Conservation (phyloP, 2,888 invertebrate genomes). For the Zygogramma bicolorata region DNA sequence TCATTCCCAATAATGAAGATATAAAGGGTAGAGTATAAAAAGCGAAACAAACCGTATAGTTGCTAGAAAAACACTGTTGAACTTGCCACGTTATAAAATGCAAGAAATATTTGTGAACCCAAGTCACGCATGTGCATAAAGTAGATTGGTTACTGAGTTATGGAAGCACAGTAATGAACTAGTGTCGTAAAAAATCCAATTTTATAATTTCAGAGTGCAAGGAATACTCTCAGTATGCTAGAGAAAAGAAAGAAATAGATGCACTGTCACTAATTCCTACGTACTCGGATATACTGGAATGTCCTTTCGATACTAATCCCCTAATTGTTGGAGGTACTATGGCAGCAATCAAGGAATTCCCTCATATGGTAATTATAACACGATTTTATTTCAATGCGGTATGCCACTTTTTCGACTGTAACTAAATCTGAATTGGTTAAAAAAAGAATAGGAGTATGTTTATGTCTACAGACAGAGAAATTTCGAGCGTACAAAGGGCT, state of each 20-base stretch:
- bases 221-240: not conserved
- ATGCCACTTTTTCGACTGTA: not conserved
- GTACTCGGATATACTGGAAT: constrained; percentile 3
- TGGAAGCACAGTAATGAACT: not conserved
- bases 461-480: no score
- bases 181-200: not conserved
- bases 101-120: no score
- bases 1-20: no score
- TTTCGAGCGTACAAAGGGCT: no score
- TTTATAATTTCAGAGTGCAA: not conserved
- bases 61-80: no score
- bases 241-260: not conserved
- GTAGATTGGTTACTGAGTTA: not conserved
- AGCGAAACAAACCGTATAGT: no score
- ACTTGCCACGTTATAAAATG: no score
- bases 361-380: constrained; percentile 69
- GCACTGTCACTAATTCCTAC: not conserved
- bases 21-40: no score
- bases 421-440: not conserved
- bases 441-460: not conserved
- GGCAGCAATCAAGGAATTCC: constrained; percentile 67
- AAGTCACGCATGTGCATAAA: not conserved
- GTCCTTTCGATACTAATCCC: constrained; percentile 42
- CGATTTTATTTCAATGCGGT: not conserved
- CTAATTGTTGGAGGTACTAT: constrained; percentile 65